Conservation (phyloP, 2,888 invertebrate species). For the Drosophila peninsularis region DNA sequence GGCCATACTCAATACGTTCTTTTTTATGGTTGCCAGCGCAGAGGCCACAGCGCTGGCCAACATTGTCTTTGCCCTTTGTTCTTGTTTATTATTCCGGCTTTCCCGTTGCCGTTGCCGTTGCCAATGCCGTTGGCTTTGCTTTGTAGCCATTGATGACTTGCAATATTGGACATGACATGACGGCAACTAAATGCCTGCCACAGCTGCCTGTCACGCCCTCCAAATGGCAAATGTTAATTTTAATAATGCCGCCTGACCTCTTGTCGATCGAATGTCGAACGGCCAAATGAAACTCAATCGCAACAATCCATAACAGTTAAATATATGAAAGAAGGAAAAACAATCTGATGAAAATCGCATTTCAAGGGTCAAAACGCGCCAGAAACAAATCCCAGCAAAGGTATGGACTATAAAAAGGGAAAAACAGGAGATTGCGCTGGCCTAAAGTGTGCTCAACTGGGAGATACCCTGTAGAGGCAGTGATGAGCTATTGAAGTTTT, state of each 20-base stretch:
- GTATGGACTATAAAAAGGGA: constrained; percentile 39
- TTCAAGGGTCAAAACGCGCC: constrained; percentile 68
- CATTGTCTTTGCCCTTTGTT: constrained; percentile 50
- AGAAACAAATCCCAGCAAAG: constrained; percentile 59
- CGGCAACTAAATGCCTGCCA: constrained; percentile 49
- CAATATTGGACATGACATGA: constrained; percentile 74
- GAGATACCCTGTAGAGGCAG: neutral
- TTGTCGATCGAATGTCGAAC: constrained; percentile 7
- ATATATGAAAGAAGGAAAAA: constrained; percentile 37
- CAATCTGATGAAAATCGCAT: constrained; percentile 74
- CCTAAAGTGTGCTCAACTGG: neutral
- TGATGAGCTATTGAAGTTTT: neutral
- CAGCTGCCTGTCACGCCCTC: constrained; percentile 46
- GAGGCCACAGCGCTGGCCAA: constrained; percentile 17
- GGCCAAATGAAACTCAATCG: constrained; percentile 24
- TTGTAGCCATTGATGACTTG: constrained; percentile 65
- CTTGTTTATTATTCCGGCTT: constrained; percentile 60
- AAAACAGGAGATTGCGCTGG: neutral
- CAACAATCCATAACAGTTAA: constrained; percentile 62
- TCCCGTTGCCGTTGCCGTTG: constrained; percentile 10
- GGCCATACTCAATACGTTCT: constrained; percentile 44
- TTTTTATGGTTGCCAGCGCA: constrained; percentile 28
- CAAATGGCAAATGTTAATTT: constrained; percentile 70
- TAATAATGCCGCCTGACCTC: constrained; percentile 55
- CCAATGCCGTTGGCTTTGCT: constrained; percentile 22